Evolutionary conservation across 2,888 invertebrate genomes (phyloP).

Genomic region (Nemapogon koenigi): DNA sequence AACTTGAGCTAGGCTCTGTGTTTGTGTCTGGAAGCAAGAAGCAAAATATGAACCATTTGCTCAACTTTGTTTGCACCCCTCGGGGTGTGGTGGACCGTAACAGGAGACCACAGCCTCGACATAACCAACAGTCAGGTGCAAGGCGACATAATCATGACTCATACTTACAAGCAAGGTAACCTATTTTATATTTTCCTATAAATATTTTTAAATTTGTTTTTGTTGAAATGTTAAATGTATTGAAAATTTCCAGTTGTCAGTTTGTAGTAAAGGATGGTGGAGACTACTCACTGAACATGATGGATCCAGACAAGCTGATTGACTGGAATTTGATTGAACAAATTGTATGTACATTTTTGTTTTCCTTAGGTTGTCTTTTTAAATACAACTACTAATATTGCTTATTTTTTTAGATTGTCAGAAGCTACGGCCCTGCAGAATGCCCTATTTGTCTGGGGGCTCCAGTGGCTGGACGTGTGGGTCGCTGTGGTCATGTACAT

Average conservation of each 20-base stretch:
- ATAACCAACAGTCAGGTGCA: conserved; percentile 29
- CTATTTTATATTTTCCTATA: conserved; percentile 9
- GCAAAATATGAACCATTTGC: conserved; percentile 91
- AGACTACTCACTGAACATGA: conserved; percentile 78
- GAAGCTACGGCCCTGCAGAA: conserved; percentile 43
- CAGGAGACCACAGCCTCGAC: conserved; percentile 33
- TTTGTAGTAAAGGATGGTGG: conserved; percentile 88
- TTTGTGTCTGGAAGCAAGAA: conserved; percentile 86
- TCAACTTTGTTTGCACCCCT: conserved; percentile 87
- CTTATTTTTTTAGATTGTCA: conserved; percentile 44
- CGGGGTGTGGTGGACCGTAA: conserved; percentile 44
- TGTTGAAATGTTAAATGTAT: neutral
- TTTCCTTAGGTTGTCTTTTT: neutral
- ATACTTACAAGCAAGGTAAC: conserved; percentile 93
- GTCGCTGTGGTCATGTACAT: conserved; percentile 93
- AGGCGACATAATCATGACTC: conserved; percentile 88
- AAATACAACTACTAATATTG: neutral
- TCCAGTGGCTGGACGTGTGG: conserved; percentile 89
- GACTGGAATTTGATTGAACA: conserved; percentile 94
- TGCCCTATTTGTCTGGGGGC: conserved; percentile 94
- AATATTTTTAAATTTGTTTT: neutral
- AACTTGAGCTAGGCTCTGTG: conserved; percentile 83
- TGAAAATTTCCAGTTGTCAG: conserved; percentile 86
- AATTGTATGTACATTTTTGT: conserved; percentile 70
- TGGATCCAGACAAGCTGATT: conserved; percentile 87